Percentiles rank a stretch among this genome's conserved stretches.
Conservation (phyloP, 2,888 invertebrate genomes). For the Caenorhabditis becei region DNA sequence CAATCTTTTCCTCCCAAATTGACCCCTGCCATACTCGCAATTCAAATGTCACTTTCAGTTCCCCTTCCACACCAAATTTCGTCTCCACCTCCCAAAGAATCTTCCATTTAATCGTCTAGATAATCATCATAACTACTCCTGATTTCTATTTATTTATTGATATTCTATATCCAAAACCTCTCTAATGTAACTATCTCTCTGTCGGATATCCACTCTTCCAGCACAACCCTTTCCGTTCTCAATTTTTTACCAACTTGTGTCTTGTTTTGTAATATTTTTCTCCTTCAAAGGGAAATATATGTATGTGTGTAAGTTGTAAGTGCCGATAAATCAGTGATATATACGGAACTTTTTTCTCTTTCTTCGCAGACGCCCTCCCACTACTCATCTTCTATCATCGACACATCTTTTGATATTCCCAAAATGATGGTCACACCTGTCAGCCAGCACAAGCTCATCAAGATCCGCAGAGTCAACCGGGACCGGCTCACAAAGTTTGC, state of each 20-base stretch:
- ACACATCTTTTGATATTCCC: conserved; percentile 1
- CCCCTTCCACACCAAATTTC: conserved; percentile 1
- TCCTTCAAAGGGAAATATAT: conserved; percentile 8
- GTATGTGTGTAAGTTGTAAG: conserved; percentile 47
- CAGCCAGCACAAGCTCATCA: conserved; percentile 79
- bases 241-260: not conserved
- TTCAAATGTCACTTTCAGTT: not conserved
- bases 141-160: not conserved
- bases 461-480: conserved; percentile 77
- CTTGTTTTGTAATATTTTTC: conserved; percentile 5
- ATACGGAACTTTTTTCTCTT: conserved; percentile 43
- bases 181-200: not conserved
- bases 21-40: conserved; percentile 13
- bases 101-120: not conserved
- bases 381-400: conserved; percentile 3
- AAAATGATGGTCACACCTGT: conserved; percentile 80
- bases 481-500: conserved; percentile 72
- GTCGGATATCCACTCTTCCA: not conserved
- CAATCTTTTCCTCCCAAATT: not conserved
- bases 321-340: conserved; percentile 52
- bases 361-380: conserved; percentile 12
- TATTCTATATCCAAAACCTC: not conserved
- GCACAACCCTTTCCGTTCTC: not conserved
- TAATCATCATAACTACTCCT: not conserved
- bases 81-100: conserved; percentile 1